phyloP scores from a whole-genome alignment of 35 echinoderm and acorn worm genomes.

The Apostichopus japonicus region DNA sequence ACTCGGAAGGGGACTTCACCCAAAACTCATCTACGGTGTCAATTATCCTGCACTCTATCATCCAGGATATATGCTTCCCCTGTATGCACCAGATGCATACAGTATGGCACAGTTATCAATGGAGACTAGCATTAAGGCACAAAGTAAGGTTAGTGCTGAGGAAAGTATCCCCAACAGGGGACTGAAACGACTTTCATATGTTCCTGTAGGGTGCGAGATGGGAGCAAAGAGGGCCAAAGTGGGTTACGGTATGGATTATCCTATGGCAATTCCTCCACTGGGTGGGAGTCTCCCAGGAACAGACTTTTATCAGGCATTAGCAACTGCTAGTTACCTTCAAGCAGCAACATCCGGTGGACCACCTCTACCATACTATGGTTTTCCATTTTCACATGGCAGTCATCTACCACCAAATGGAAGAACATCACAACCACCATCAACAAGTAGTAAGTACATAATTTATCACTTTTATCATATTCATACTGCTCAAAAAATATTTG shows the following conservation, averaged over 20 bases:
- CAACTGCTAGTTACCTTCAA: conserved; percentile 61
- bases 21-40: conserved; percentile 77
- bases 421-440: background rate
- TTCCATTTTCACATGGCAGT: conserved; percentile 21
- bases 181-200: conserved; percentile 79
- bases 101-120: conserved; percentile 64
- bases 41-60: conserved; percentile 86
- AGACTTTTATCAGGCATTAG: conserved; percentile 68
- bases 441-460: conserved; percentile 35
- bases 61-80: conserved; percentile 59
- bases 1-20: conserved; percentile 45
- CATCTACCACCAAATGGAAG: conserved; percentile 34
- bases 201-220: conserved; percentile 58
- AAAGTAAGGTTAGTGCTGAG: conserved; percentile 15
- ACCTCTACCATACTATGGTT: conserved; percentile 47
- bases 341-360: conserved; percentile 36
- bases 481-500: too few relatives aligned
- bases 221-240: conserved; percentile 75
- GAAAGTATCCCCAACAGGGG: conserved; percentile 42
- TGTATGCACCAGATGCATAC: conserved; percentile 64
- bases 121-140: conserved; percentile 84
- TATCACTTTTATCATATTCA: background rate
- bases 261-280: conserved; percentile 56
- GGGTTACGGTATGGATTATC: conserved; percentile 80
- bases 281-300: conserved; percentile 37